Conservation (phyloP, 2,888 invertebrate species). For the Gasteruption jaculator region DNA sequence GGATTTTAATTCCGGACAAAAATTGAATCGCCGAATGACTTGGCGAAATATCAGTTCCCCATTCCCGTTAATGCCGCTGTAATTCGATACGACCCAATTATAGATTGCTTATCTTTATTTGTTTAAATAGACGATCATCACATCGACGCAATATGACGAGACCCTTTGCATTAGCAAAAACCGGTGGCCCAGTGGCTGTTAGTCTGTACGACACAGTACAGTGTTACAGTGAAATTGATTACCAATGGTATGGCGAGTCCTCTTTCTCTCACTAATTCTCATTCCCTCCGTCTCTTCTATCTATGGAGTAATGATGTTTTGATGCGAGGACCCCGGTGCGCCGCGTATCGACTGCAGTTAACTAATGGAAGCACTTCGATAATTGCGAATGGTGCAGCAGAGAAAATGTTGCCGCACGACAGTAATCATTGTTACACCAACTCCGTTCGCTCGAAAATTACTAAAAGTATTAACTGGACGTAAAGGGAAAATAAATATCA, state of each 20-base stretch:
- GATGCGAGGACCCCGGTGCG: conserved; percentile 44
- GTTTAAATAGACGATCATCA: too few relatives aligned
- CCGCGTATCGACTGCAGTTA: conserved; percentile 48
- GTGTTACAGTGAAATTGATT: conserved; percentile 46
- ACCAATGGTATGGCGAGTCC: conserved; percentile 41
- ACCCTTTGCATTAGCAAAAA: conserved; percentile 41
- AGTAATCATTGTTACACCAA: conserved; percentile 49
- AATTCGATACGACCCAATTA: too few relatives aligned
- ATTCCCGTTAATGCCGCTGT: too few relatives aligned
- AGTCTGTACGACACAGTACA: too few relatives aligned
- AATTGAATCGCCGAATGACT: too few relatives aligned
- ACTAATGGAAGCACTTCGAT: conserved; percentile 51
- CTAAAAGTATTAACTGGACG: too few relatives aligned
- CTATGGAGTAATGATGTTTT: conserved; percentile 51
- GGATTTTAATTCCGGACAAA: too few relatives aligned
- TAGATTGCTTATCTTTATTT: too few relatives aligned
- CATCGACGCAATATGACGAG: too few relatives aligned
- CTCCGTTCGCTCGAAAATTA: too few relatives aligned
- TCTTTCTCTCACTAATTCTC: conserved; percentile 20
- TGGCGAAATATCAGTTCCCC: too few relatives aligned
- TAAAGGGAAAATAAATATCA: too few relatives aligned
- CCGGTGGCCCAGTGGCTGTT: conserved; percentile 29
- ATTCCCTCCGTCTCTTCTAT: conserved; percentile 26
- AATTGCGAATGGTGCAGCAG: conserved; percentile 45
- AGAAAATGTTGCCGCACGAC: conserved; percentile 45